Base-by-base conservation (phyloP, 2,888 invertebrate genomes). In the Idaea dimidiata region DNA sequence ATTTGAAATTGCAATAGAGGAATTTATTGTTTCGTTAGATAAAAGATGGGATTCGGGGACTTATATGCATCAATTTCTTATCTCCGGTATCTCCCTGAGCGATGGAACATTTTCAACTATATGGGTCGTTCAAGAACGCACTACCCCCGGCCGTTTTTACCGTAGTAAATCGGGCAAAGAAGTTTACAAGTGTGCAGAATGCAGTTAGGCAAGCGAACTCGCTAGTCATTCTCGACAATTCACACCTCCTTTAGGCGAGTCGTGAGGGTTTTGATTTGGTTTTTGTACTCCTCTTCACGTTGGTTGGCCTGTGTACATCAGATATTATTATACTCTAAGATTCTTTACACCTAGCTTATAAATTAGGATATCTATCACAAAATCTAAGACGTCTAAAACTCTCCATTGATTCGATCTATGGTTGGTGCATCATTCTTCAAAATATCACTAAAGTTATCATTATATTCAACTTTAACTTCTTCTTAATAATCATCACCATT, bases 221-320 rank as follows among this genome's bases (percentile, higher is more conserved):
- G 82, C 83, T 71, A 78, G 76, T 76, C 81, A 76, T 77, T 85
- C 77, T 80, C 75, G 75, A 77, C 77, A 79, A 77, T 78, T 92
- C 93, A 93, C 96, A 99, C 99, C 99, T 99, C 99, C 97, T 99
- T 99, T 95, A 99, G 97, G 94, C 98, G 97, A 94, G 97, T 97
- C 93, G 97, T 98, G 93, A 98, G 95, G 93, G 97, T 98, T 96
- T 99, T 99, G 96, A 99, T 99, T 96, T 99, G 99, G 94, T 98
- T 97, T 96, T 99, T 99, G 97, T 99, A 99, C 93, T 98, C 98
- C 95, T 99, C 99, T 94, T 99, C 99, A 87, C 99, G 97, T 95
- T 99, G 98, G 95, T 98, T 98, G 94, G 99, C 99, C 98, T 99
- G 90, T 83, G 75, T 83, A 74, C 78, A 91, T 74, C 72, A 76